These are phyloP conservation scores for Ophion slaviceki DNA, from an alignment of 2,888 invertebrate genomes.

Conservation along the genomic window DNA sequence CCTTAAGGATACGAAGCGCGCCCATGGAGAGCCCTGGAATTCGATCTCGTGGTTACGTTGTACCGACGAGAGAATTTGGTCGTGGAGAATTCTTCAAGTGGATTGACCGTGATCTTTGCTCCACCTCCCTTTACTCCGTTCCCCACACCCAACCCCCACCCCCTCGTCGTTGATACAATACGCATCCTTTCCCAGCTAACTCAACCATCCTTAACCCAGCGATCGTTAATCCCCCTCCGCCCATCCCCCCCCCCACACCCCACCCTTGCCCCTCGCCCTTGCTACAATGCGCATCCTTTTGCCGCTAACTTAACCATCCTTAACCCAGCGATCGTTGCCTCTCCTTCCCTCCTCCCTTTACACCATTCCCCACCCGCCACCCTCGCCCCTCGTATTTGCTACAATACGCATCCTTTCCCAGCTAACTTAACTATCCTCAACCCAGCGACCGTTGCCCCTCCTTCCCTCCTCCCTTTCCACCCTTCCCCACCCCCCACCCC, in stretches of 20 bases:
- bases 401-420: not conserved
- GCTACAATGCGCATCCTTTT: no score
- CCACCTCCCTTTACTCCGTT: not conserved
- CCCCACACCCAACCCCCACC: not conserved
- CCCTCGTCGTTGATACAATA: not conserved
- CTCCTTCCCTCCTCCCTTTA: not conserved
- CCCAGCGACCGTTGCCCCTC: no score
- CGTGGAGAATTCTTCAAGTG: conserved; percentile 59
- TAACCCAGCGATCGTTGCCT: not conserved
- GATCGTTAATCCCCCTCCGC: no score
- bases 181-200: not conserved
- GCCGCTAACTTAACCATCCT: no score
- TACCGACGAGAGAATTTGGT: conserved; percentile 58
- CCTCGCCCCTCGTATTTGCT: not conserved
- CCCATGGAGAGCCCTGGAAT: conserved; percentile 71
- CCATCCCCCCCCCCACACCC: no score
- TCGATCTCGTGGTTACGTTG: conserved; percentile 74
- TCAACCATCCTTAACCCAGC: no score
- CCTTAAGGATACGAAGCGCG: conserved; percentile 66
- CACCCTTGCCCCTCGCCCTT: no score
- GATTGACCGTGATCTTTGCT: conserved; percentile 39
- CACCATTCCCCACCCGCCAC: not conserved
- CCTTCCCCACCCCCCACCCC: no score
- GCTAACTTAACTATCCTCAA: no score
- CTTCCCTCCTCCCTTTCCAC: no score